These are phyloP conservation scores for Ophion obscuratus DNA, from an alignment of 2,888 invertebrate genomes.

Conservation along the genomic window DNA sequence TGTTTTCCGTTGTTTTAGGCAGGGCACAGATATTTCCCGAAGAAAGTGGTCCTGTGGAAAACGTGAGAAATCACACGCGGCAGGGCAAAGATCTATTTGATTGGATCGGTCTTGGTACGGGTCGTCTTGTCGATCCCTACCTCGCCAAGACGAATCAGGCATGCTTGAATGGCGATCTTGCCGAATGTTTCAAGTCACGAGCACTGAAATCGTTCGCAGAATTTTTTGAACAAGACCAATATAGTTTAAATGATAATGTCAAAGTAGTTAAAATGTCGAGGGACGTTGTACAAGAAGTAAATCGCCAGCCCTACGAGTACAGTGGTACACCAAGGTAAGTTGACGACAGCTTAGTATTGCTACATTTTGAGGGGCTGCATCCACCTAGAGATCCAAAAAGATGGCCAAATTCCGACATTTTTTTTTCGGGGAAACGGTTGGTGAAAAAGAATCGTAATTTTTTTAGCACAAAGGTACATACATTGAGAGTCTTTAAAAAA, in stretches of 20 bases:
- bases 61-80: conserved; percentile 83
- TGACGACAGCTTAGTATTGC: not conserved
- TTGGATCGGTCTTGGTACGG: conserved; percentile 92
- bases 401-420: too few species aligned
- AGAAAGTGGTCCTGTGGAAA: conserved; percentile 30
- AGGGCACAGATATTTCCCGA: conserved; percentile 56
- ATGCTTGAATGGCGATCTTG: conserved; percentile 92
- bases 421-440: too few species aligned
- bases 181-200: conserved; percentile 93
- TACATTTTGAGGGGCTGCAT: not conserved
- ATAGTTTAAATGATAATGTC: conserved; percentile 88
- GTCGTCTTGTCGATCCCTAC: conserved; percentile 91
- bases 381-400: too few species aligned
- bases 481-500: too few species aligned
- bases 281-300: conserved; percentile 88
- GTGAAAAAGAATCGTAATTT: too few species aligned
- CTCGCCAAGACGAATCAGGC: conserved; percentile 90
- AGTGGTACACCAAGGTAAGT: conserved; percentile 87
- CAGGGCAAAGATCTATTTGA: conserved; percentile 90
- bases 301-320: conserved; percentile 90
- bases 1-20: conserved; percentile 52
- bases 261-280: conserved; percentile 89
- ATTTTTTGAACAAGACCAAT: conserved; percentile 88
- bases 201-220: conserved; percentile 91
- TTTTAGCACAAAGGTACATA: too few species aligned